Evolutionary conservation across 2,113 vertebrate genomes (phyloP).

Genomic region (Mobula birostris): DNA sequence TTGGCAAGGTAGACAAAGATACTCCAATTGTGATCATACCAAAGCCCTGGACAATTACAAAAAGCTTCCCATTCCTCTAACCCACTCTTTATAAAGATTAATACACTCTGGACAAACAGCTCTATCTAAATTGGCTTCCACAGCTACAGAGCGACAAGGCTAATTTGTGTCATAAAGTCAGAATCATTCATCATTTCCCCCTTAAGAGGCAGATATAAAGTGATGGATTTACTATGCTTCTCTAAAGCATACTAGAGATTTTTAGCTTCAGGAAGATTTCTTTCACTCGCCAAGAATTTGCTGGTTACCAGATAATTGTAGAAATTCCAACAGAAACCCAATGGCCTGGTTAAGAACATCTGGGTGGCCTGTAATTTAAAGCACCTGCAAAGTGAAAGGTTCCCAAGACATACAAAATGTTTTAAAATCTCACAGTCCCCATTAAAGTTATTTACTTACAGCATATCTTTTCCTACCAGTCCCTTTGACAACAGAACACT

Average conservation of each 20-base stretch:
- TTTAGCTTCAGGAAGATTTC: not conserved
- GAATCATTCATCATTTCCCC: not conserved
- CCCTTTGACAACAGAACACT: not conserved
- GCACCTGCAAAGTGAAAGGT: constrained; percentile 13
- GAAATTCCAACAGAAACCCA: not conserved
- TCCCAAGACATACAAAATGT: not conserved
- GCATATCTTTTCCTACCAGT: not conserved
- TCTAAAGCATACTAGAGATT: not conserved
- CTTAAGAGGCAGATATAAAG: not conserved
- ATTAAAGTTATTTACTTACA: constrained; percentile 9
- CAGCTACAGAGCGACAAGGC: too few relatives aligned
- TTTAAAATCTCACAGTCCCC: not conserved
- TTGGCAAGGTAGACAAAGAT: too few relatives aligned
- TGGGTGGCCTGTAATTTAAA: not conserved
- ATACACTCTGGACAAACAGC: too few relatives aligned
- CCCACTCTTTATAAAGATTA: too few relatives aligned
- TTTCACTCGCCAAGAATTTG: not conserved
- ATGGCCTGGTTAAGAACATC: not conserved
- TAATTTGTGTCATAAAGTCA: not conserved
- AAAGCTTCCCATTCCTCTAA: too few relatives aligned
- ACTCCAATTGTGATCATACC: too few relatives aligned
- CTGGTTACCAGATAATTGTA: not conserved
- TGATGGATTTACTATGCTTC: not conserved
- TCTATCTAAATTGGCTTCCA: too few relatives aligned
- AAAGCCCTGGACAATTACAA: too few relatives aligned